Conservation (phyloP, 2,888 invertebrate genomes). For the Eumerus sabulonum region DNA sequence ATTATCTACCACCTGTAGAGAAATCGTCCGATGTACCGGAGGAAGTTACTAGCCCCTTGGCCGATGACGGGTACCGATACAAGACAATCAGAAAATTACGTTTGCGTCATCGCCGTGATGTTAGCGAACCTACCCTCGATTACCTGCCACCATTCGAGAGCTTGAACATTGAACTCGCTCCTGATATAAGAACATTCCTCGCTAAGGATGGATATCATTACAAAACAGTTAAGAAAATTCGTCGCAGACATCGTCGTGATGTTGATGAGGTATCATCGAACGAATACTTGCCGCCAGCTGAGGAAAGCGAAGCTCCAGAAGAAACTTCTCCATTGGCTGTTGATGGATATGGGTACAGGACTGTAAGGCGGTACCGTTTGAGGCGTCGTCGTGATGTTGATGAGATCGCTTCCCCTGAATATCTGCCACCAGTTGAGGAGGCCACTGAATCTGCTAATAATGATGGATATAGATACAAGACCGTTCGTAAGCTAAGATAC, state of each 20-base stretch:
- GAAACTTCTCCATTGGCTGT: slow-evolving; percentile 31
- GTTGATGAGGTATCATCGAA: slow-evolving; percentile 37
- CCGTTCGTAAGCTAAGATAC: slow-evolving; percentile 71
- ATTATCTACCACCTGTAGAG: slow-evolving; percentile 32
- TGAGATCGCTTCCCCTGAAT: slow-evolving; percentile 70
- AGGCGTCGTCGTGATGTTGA: slow-evolving; percentile 73
- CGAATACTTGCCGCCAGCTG: slow-evolving; percentile 64
- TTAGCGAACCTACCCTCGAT: slow-evolving; percentile 34
- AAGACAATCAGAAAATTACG: slow-evolving; percentile 70
- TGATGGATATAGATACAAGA: slow-evolving; percentile 74
- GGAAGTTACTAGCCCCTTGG: slow-evolving; percentile 62
- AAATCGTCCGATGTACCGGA: slow-evolving; percentile 40
- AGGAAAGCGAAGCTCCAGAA: slow-evolving; percentile 64
- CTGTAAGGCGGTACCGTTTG: slow-evolving; percentile 71
- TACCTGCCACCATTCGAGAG: slow-evolving; percentile 36
- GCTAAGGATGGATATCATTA: slow-evolving; percentile 70
- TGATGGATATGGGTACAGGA: slow-evolving; percentile 71
- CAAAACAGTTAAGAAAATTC: slow-evolving; percentile 71
- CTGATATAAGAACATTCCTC: slow-evolving; percentile 69
- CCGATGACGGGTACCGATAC: slow-evolving; percentile 72
- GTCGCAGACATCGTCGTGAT: slow-evolving; percentile 66
- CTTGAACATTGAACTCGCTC: slow-evolving; percentile 36
- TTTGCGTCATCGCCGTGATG: slow-evolving; percentile 69
- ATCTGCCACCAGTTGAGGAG: slow-evolving; percentile 69
- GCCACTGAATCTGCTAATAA: slow-evolving; percentile 65